Percentiles rank a stretch among this genome's conserved stretches.
Evolutionary conservation across 2,888 invertebrate species (phyloP).

Genomic region (Hemicrepidius hirtus): DNA sequence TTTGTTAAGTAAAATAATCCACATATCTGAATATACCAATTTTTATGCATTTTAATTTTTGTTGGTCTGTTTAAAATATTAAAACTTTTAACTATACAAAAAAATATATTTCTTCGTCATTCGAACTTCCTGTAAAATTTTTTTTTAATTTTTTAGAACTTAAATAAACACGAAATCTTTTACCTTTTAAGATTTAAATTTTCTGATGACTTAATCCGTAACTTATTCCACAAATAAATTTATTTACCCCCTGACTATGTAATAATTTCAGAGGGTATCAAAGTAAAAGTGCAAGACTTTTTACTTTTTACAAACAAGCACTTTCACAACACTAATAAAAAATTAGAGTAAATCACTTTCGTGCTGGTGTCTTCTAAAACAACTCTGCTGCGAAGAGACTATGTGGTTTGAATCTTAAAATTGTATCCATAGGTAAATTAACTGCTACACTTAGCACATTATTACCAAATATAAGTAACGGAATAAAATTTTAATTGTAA

Average conservation of each 20-base stretch:
- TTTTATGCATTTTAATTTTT: conserved; percentile 1
- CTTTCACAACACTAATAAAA: conserved; percentile 28
- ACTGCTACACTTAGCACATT: conserved; percentile 63
- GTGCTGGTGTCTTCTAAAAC: not conserved
- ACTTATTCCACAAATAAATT: no score
- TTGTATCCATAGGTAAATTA: conserved; percentile 50
- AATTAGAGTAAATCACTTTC: conserved; percentile 32
- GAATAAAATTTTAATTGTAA: conserved; percentile 66
- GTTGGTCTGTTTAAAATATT: no score
- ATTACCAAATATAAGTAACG: conserved; percentile 65
- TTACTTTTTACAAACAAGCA: conserved; percentile 27
- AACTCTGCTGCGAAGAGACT: conserved; percentile 6
- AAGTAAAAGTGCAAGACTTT: conserved; percentile 28
- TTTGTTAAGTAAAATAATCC: conserved; percentile 42
- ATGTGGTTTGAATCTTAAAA: conserved; percentile 41
- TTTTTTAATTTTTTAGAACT: no score
- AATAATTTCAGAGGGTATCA: conserved; percentile 58
- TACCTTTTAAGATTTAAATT: not conserved
- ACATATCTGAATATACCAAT: conserved; percentile 13
- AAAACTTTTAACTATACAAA: no score
- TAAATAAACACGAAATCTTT: no score
- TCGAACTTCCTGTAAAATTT: no score
- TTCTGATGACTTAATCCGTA: not conserved
- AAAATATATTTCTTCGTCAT: no score
- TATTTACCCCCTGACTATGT: conserved; percentile 59